Evolutionary conservation across 2,113 vertebrate species (phyloP).

Genomic region (Ceratotherium simum): DNA sequence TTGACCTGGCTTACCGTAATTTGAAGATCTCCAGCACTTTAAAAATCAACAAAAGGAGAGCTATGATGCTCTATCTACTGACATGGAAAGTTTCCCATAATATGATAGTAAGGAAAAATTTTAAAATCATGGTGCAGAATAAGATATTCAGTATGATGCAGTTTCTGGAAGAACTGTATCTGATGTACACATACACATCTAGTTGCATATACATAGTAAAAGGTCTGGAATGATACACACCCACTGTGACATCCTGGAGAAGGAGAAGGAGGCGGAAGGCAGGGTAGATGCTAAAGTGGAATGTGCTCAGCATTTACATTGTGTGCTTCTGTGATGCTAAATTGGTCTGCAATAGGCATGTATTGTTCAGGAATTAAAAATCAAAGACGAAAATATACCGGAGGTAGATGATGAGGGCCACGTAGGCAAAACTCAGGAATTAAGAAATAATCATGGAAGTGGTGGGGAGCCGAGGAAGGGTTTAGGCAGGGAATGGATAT

Average conservation of each 20-base stretch:
- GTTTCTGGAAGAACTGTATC: background rate
- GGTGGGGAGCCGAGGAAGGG: background rate
- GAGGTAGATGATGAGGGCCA: background rate
- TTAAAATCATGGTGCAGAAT: background rate
- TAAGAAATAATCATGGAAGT: background rate
- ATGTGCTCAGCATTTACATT: background rate
- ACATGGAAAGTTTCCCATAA: background rate
- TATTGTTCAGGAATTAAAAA: constrained; percentile 49
- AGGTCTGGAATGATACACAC: background rate
- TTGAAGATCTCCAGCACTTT: background rate
- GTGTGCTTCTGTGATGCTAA: background rate
- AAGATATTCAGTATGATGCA: background rate
- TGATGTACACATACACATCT: accelerated
- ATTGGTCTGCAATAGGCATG: background rate
- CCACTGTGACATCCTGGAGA: background rate
- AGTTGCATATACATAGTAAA: background rate
- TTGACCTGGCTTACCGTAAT: background rate
- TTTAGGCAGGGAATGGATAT: background rate
- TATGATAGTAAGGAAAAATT: background rate
- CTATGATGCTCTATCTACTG: background rate
- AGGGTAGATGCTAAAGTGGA: background rate
- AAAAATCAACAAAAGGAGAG: background rate
- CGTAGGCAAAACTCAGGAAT: background rate
- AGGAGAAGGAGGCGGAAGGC: background rate
- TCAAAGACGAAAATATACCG: background rate